These are phyloP conservation scores for Hypsibius dujardini DNA, from an alignment of 1,140 invertebrate species.

Conservation along the genomic window DNA sequence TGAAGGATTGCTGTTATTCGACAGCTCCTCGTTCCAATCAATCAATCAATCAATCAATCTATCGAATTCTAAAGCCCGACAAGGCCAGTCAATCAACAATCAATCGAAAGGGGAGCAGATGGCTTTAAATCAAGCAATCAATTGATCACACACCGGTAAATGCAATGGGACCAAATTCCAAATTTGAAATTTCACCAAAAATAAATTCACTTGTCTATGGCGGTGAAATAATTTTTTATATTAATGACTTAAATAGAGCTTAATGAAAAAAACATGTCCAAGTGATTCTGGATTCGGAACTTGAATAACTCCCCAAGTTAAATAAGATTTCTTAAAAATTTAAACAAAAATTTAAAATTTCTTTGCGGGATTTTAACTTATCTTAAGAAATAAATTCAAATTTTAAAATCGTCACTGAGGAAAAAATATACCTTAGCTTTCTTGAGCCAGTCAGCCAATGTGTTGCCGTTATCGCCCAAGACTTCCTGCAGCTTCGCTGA, in stretches of 20 bases:
- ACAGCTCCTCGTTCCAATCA: background rate
- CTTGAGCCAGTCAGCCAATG: background rate
- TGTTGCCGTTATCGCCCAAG: background rate
- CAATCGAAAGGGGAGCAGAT: too few relatives aligned
- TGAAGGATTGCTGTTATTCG: background rate
- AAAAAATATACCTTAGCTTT: constrained; percentile 5
- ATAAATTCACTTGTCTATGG: too few relatives aligned
- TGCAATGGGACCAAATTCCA: too few relatives aligned
- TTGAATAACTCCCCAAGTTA: background rate
- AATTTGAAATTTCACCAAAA: too few relatives aligned
- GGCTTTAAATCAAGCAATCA: too few relatives aligned
- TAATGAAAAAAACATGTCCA: background rate
- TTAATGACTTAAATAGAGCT: background rate
- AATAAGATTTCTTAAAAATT: background rate
- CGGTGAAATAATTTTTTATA: too few relatives aligned
- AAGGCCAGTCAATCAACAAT: background rate
- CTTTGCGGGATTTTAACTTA: background rate
- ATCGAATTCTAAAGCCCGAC: background rate
- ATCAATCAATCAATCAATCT: background rate
- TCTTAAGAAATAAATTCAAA: too few relatives aligned
- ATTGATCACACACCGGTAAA: too few relatives aligned
- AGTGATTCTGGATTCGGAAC: background rate
- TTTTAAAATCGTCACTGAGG: too few relatives aligned
- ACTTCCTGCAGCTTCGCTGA: background rate
- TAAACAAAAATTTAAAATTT: background rate